Evolutionary conservation across 2,797 vertebrate species (phyloP), one percentile per base, ranked within the genome.

Genomic region (Neoniphon sammara): DNA sequence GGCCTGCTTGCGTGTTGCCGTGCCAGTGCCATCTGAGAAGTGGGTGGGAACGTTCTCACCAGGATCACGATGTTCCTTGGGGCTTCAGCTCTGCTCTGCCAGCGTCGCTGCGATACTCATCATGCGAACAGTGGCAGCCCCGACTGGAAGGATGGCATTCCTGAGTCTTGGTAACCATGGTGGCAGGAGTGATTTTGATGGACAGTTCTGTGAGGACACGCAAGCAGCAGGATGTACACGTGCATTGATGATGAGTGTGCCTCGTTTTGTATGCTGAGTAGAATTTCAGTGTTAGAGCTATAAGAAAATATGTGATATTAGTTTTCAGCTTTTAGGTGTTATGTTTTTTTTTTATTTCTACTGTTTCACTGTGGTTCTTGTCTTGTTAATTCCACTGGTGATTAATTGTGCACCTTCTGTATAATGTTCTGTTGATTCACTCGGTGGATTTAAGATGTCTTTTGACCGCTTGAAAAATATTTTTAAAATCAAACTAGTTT

Each of bases 71-170:
- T 27, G 63, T 75, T 67, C 64, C 65, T 7, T 17, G 8, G 6
- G 56, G 55, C 46, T 50, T 75, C 21, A 17, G 74, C 11, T 2
- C 18, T 7, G 25, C 73, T 74, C 62, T 15, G 17, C n/a, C 0
- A 2, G 8, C 11, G 27, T 54, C 54, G 57, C 66, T 34, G 56
- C 12, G 82, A 87, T 54, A 61, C 44, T 59, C 7, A 42, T 70
- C 54, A 0, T 31, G 27, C 12, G 9, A 31, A 31, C 50, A 14
- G 42, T 18, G 57, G 10, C 73, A 42, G 78, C 67, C 39, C 76
- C 2, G 18, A 87, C 91, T 66, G 77, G 86, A 85, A 64, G 53
- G 71, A 66, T 69, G 73, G 67, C 91, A 91, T 92, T 93, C 91
- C 80, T 77, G 73, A 64, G 69, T 15, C 57, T 17, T 27, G 27